Base-by-base conservation (phyloP, 2,888 invertebrate genomes). In the Ornithoptera alexandrae region DNA sequence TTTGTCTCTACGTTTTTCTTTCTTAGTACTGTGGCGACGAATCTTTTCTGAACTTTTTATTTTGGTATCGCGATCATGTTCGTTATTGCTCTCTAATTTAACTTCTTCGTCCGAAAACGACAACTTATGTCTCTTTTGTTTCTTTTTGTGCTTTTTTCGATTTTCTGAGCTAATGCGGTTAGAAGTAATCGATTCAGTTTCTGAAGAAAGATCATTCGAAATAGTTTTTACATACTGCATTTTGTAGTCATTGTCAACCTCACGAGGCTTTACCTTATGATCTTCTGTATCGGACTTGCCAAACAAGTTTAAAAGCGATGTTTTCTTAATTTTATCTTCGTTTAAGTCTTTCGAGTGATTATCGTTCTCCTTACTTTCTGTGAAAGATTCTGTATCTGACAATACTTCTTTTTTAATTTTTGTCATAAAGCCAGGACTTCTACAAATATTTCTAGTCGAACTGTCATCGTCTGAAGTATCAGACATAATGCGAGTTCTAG, bases 111-210 rank as follows among this genome's bases (percentile, higher is more conserved):
- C 95, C 61, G 94, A 94, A 70, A 94, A 89, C 12, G 94, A 93
- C 74, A 93, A 94, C 81, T 96, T 97, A 75, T 95, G 95, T 42
- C 95, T 95, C 84, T 96, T 97, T 81, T 96, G 96, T 80, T 96
- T 97, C 92, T 97, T 97, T 85, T 96, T 97, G 81, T 97, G 97
- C 81, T 96, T 97, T 82, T 95, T 96, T 15, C 96, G 93, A 62
- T 93, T 81, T 79, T 95, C 95, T 24, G 83, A 86, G 59, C 75
- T 69, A 78, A 88, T 75, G 85, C 90, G 86, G 81, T 89, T 85
- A 72, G 85, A 86, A 75, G 80, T 79, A 72, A 87, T 81, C 58
- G 86, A 89, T 82, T 93, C 93, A 76, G 85, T 90, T 84, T 91
- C 93, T 69, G 89, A 93, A 58, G 92, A 92, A 69, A 90, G 85